Evolutionary conservation across 2,888 invertebrate species (phyloP), one percentile per base, ranked within the genome.

Genomic region (Willowsia nigromaculata): DNA sequence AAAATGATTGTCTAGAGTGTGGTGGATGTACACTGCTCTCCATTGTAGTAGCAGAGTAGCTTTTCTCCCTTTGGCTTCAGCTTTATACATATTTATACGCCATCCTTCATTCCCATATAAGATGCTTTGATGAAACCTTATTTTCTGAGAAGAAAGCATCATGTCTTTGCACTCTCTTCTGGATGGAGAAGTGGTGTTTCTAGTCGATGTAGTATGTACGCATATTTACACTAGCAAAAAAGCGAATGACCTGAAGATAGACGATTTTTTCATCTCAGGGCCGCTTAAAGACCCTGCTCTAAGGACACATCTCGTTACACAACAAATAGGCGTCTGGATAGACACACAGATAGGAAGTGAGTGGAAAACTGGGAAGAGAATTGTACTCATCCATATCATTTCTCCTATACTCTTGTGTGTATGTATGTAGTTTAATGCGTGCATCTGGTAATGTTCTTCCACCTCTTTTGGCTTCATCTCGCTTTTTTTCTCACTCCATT

Each of bases 161-260:
- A 22, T 65, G 33, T 15, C n/a, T 65, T 18, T 27, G 25, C 2
- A 9, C 18, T 65, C 18, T 18, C 37, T n/a, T n/a, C 62, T 62
- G 30, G 7, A 11, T 53, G 15, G 53, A 27, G 59, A 13, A 11
- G 59, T 59, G 27, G 59, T 27, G 59, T 5, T 9, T 25, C 18
- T 5, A 9, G 33, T 33, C 13, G 62, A 18, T 37, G 68, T 47
- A 50, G 50, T 15, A 83, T 68, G 84, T 53, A 71, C 53, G 84
- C 65, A 76, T 47, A 71, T 71, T 37, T 40, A 59, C 80, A 80
- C 62, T 43, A n/a, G 30, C 82, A 50, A 56, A 80, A 78, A 88
- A 88, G 84, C 33, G 88, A 88, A 88, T 88, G 88, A 88, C 88
- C 88, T 88, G 76, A 71, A 88, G 88, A 78, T 88, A 68, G 33